Evolutionary conservation across 2,888 invertebrate species (phyloP), one percentile per base, ranked within the genome.

Genomic region (Enchytraeus crypticus): DNA sequence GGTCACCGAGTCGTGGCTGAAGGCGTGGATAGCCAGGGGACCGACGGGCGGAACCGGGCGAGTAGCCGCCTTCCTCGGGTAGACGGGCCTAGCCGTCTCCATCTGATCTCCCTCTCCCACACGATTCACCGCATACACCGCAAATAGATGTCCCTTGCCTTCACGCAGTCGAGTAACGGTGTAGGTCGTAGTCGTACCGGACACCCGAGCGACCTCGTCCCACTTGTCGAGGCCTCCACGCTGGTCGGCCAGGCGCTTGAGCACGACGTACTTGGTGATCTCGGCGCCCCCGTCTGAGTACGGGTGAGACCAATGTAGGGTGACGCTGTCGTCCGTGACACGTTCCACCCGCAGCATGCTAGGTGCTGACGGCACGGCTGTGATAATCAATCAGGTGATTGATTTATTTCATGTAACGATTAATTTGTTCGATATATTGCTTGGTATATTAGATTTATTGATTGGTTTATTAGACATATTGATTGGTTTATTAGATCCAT

Each of bases 91-190:
- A 2, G 60, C 49, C 18, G 65, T 69, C 47, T 69, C 66, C 23
- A 65, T 59, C 59, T 88, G 86, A 68, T 90, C 90, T 27, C 92
- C 90, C 53, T 83, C 82, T 3, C 92, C 92, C 55, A 89, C 85
- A 11, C 88, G 86, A 79, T 93, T 93, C 69, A 86, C 86, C 0
- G 92, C 92, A 71, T 86, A 85, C 23, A 93, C 85, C 65, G 90
- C 84, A 84, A 92, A 91, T 82, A 87, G 84, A 75, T 93, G 92
- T 71, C 89, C 87, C 33, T 85, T 83, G 72, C 89, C 59, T 76
- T 88, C 65, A 5, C 63, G 32, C 45, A 69, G 64, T 11, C 51
- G 51, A 30, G 21, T 43, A 11, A 60, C 60, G 2, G 64, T 65
- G 55, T 51, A 64, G 1, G 64, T 58, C 18, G 63, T 66, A 29